These are phyloP conservation scores for Malthinus seriepunctatus DNA, from an alignment of 2,888 invertebrate species.

Conservation along the genomic window DNA sequence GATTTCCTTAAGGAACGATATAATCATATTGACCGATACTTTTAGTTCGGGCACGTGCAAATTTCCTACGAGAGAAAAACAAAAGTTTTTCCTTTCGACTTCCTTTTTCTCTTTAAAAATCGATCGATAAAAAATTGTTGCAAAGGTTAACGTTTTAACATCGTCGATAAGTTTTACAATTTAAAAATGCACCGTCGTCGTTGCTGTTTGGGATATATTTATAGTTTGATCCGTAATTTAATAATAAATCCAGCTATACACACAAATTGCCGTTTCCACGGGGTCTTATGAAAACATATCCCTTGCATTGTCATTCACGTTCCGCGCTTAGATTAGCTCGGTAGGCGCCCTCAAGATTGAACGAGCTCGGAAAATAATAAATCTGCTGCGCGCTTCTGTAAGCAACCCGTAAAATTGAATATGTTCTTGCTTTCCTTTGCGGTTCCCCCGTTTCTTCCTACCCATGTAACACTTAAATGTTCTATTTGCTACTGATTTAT, in stretches of 20 bases:
- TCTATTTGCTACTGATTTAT: slow-evolving; percentile 6
- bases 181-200: neutral
- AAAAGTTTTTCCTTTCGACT: neutral
- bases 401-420: slow-evolving; percentile 44
- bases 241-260: slow-evolving; percentile 28
- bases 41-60: slow-evolving; percentile 4
- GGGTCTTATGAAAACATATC: slow-evolving; percentile 37
- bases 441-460: slow-evolving; percentile 28
- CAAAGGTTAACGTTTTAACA: too few relatives aligned
- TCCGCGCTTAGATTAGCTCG: slow-evolving; percentile 39
- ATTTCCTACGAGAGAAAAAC: slow-evolving; percentile 1
- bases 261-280: slow-evolving; percentile 30
- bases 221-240: slow-evolving; percentile 24
- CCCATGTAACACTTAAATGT: slow-evolving; percentile 23
- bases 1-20: slow-evolving; percentile 23
- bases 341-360: slow-evolving; percentile 40
- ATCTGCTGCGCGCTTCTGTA: slow-evolving; percentile 40
- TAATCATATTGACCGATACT: slow-evolving; percentile 6
- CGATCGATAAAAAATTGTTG: too few relatives aligned
- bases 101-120: neutral
- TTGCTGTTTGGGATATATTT: slow-evolving; percentile 2
- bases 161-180: too few relatives aligned
- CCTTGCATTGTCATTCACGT: slow-evolving; percentile 39
- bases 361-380: slow-evolving; percentile 42
- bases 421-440: slow-evolving; percentile 35